A percentile compares a stretch with the other conserved stretches of the same genome.
phyloP scores from a whole-genome alignment of 2,797 vertebrate species.

The Sebastes jordani region DNA sequence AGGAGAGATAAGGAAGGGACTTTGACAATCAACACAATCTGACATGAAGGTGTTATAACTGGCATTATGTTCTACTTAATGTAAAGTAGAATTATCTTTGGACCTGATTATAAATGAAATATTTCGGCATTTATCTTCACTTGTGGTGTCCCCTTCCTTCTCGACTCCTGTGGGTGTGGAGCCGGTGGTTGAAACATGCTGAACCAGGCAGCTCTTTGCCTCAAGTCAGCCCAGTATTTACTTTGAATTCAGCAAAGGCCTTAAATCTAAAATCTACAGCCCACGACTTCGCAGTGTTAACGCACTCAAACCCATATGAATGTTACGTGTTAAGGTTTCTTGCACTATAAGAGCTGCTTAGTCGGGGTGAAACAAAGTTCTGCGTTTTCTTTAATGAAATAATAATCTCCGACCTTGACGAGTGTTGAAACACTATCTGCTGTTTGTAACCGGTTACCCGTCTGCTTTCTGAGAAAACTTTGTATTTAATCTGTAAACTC shows the following conservation, averaged over 20 bases:
- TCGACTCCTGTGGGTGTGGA: background rate
- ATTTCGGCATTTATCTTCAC: background rate
- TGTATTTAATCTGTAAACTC: constrained; percentile 41
- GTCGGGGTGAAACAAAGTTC: background rate
- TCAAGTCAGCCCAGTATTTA: background rate
- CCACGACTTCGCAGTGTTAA: background rate
- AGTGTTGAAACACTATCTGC: constrained; percentile 3
- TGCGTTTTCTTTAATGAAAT: constrained; percentile 27
- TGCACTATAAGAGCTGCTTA: constrained; percentile 16
- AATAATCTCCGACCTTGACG: background rate
- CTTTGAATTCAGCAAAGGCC: constrained; percentile 12
- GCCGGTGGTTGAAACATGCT: constrained; percentile 16
- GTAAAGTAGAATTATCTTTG: background rate
- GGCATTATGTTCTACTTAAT: background rate
- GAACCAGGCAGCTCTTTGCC: background rate
- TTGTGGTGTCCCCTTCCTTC: background rate
- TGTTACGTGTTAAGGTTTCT: constrained; percentile 35
- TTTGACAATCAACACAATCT: constrained; percentile 12
- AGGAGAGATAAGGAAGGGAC: constrained; percentile 23
- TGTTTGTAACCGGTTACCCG: background rate
- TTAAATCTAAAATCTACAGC: constrained; percentile 22
- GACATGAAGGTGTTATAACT: background rate
- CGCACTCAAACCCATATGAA: constrained; percentile 23
- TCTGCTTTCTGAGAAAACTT: constrained; percentile 19
- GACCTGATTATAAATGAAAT: background rate